Base-by-base conservation (phyloP, 2,888 invertebrate genomes). In the Parelbella ahira region DNA sequence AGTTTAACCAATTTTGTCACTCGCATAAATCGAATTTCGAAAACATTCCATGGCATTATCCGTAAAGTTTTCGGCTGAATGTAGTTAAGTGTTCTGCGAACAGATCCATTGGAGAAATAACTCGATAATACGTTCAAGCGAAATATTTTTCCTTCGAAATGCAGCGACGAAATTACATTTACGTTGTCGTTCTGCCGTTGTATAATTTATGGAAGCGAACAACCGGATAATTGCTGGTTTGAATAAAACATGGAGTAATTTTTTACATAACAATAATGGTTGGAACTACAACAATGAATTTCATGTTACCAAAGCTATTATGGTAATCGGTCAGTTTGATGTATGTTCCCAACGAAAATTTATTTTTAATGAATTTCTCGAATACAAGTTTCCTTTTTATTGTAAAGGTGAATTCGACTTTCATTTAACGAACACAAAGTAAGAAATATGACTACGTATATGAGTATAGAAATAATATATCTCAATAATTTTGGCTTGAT, bases 201-300 rank as follows among this genome's bases (percentile, higher is more conserved):
- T 43, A 47, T 44, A 46, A 50, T 48, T 51, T 50, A 50, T 47
- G 46, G 29, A 44, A 46, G 42, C 32, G 50, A 46, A 39, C 28
- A 34, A 43, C 47, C 41, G 48, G 44, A 41, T 39, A 45, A 33
- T 37, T 37, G 44, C 42, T 34, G 34, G 48, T 46, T 46, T 48
- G 50, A 48, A 48, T 48, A 48, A 50, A 48, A 50, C 46, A 50
- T 48, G 27, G 33, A 19, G 33, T 41, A 33, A 41, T 41, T 41
- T 41, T 41, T 41, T 41, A 41, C 41, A 41, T 41, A 41, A 41
- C 41, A 41, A 33, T 33, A 41, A 41, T 41, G 41, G 41, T 33
- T 10, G 41, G 33, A 41, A 33, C 28, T 34, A 34, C 12, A 28
- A 42, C 28, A 34, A 34, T 34, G 41, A 42, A 42, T 42, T 42